Base-by-base conservation (phyloP, 1,140 invertebrate genomes). In the Drosophila pachea region DNA sequence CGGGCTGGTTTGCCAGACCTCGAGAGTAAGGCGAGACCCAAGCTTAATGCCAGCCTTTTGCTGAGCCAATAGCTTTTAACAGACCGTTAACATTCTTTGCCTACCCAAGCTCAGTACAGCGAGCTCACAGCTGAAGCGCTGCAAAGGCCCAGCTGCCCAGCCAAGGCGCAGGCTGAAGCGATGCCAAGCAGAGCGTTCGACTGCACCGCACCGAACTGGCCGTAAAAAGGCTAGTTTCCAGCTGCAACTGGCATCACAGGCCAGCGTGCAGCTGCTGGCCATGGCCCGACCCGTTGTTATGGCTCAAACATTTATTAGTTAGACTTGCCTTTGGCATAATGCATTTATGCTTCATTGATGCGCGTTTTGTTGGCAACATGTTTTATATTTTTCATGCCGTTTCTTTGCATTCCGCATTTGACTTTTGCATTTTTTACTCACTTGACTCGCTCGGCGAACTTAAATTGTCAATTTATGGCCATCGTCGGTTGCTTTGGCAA, bases 391-490 rank as follows among this genome's bases (percentile, higher is more conserved):
- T 40, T 31, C 36, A 12, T 54, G 52, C 12, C 5, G 11, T 22
- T 42, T 33, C 29, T 33, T 58, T 59, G 45, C 42, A 47, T 59
- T 55, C n/a, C 56, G 5, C 11, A 50, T 40, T 47, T 33, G 42
- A 43, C 31, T 43, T 43, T 50, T 59, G 50, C 59, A 36, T 40
- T 42, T 33, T 72, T 58, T 64, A 50, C 42, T 64, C 61, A 68
- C 64, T 68, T 52, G 58, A 68, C 43, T 72, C 54, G 42, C 56
- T 70, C 69, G 67, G 47, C 48, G 69, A 84, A 86, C 73, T 86
- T 84, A 86, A 84, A 84, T 84, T 84, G 79, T 84, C 79, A 84
- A 84, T 84, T 84, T 84, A 76, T 78, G 78, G 73, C 60, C 68
- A 62, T 68, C 77, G 78, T 70, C 55, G 66, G 68, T 70, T 70